Conservation (phyloP, 2,797 vertebrate species). For the Cossypha caffra region DNA sequence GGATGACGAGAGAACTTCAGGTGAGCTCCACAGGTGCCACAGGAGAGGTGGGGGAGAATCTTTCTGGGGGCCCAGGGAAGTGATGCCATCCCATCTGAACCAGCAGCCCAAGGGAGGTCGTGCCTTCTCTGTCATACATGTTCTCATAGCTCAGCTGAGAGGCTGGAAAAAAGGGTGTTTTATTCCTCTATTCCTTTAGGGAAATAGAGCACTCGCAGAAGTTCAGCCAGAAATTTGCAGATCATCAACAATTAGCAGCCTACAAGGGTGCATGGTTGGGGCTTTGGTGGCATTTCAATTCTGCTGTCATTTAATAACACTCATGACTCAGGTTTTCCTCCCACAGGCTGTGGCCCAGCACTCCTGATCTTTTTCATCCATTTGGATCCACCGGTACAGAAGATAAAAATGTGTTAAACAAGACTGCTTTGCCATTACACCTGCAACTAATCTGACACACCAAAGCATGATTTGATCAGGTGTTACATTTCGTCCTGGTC, state of each 20-base stretch:
- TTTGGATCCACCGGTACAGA: not conserved
- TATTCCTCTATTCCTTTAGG: not conserved
- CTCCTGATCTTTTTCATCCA: not conserved
- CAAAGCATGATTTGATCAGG: not conserved
- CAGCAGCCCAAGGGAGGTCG: not conserved
- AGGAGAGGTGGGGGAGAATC: not conserved
- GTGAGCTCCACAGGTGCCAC: fast-evolving
- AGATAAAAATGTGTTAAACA: not conserved
- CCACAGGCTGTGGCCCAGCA: not conserved
- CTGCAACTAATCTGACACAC: not conserved
- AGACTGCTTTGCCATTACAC: not conserved
- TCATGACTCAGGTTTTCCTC: conserved; percentile 32
- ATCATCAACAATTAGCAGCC: conserved; percentile 2
- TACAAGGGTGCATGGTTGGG: not conserved
- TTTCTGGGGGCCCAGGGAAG: not conserved
- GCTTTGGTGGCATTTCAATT: conserved; percentile 5
- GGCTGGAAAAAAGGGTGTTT: fast-evolving
- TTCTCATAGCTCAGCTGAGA: not conserved
- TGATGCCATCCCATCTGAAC: not conserved
- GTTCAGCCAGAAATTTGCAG: not conserved
- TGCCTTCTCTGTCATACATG: fast-evolving
- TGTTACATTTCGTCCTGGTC: not conserved
- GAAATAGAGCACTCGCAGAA: not conserved
- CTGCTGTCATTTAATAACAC: not conserved
- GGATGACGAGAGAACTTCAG: fast-evolving